These are phyloP conservation scores for Sapajus apella DNA, from an alignment of 2,113 vertebrate species.

Conservation along the genomic window DNA sequence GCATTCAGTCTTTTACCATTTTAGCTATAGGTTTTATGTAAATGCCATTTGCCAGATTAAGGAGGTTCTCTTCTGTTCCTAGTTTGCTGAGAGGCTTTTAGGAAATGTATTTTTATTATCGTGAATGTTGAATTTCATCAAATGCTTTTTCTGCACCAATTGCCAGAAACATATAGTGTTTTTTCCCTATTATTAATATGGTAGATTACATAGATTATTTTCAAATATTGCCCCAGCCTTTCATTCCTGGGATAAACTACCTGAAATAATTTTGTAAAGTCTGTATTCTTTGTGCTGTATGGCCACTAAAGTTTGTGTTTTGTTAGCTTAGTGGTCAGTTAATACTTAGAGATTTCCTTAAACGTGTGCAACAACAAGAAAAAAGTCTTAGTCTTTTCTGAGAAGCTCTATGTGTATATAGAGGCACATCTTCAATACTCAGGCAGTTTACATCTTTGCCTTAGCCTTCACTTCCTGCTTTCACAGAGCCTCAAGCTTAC, in stretches of 20 bases:
- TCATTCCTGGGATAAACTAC: not conserved
- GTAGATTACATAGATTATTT: not conserved
- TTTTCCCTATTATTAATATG: not conserved
- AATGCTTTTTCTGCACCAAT: not conserved
- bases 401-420: not conserved
- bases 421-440: not conserved
- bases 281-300: not conserved
- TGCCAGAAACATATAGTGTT: not conserved
- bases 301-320: not conserved
- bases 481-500: not conserved
- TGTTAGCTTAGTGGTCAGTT: not conserved
- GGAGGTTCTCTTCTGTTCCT: not conserved
- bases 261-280: not conserved
- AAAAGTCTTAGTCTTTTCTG: not conserved
- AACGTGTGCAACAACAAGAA: not conserved
- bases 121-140: not conserved
- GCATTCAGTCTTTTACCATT: not conserved
- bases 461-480: not conserved
- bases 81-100: not conserved
- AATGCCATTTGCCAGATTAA: not conserved
- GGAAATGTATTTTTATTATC: not conserved
- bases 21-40: not conserved
- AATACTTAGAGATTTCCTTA: not conserved
- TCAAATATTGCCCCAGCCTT: not conserved
- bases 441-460: not conserved